Base-by-base conservation (phyloP, 2,888 invertebrate species). In the Trimorus sp. region DNA sequence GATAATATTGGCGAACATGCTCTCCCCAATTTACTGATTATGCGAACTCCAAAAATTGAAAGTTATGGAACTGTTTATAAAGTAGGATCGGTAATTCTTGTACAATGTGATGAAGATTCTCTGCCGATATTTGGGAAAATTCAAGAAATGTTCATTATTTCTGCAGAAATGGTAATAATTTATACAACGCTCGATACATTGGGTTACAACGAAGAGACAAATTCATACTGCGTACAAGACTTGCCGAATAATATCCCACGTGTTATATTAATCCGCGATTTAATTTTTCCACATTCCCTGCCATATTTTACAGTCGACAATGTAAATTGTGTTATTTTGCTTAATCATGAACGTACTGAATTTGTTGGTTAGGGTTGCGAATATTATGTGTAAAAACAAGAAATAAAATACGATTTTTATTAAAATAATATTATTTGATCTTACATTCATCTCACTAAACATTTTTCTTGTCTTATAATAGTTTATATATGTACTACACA, bases 201-300 rank as follows among this genome's bases (percentile, higher is more conserved):
- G 2, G n/a, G 70, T 36, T 84, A 53, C 36, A 58, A 65, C 12
- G 53, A 71, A 6, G 42, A 58, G 70, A 14, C 80, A 14, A 84
- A 84, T 77, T 69, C 79, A 3, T 83, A 83, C 54, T 59, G 73
- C 7, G 37, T 79, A 14, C 37, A 14, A 4, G 56, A 36, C 7
- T 51, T 26, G 12, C 16, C 49, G 15, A 42, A 62, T 16, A 36
- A 40, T 48, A 49, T 12, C 0, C 16, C 48, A 37, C 49, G 14
- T 14, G 59, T 63, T 40, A 56, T 62, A 49, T 62, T 12, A 15
- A 36, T 62, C 9, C 16, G 40, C 7, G 53, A 16, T 53, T 53
- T 65, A 53, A 53, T 65, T 53, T 65, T 65, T n/a, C 65, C 65
- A n/a, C 62, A 62, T 14, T 49, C 63, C 4, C 49, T 49, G 36